These are phyloP conservation scores for Benthosema pterotum DNA, from an alignment of 2,797 vertebrate species.

Conservation along the genomic window DNA sequence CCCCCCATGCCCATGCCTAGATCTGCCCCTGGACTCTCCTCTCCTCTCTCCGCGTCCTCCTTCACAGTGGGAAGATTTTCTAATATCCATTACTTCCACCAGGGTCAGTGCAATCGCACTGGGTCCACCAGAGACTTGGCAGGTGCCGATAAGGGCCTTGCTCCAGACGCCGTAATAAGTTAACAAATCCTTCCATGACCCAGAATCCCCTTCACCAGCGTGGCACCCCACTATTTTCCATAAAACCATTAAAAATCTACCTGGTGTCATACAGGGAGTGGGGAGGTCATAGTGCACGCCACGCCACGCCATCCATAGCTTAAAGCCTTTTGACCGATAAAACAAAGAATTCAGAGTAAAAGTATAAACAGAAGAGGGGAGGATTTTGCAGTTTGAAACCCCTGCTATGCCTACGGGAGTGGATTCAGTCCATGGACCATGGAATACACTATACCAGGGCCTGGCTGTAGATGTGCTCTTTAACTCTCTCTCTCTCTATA, in stretches of 20 bases:
- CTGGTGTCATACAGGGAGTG: constrained; percentile 70
- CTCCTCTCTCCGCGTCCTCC: no score
- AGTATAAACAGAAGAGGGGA: constrained; percentile 49
- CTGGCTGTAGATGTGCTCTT: constrained; percentile 12
- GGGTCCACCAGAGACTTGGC: constrained; percentile 79
- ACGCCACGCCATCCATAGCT: constrained; percentile 49
- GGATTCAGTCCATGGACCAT: constrained; percentile 46
- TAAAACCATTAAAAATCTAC: constrained; percentile 80
- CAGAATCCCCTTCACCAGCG: constrained; percentile 77
- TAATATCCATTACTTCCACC: constrained; percentile 87
- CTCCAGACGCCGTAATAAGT: constrained; percentile 83
- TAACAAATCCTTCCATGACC: constrained; percentile 85
- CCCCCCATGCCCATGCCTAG: no score
- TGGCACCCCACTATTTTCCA: constrained; percentile 76
- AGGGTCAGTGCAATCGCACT: constrained; percentile 82
- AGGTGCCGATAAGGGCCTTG: constrained; percentile 83
- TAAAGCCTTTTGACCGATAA: constrained; percentile 50
- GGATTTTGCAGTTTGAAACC: constrained; percentile 43
- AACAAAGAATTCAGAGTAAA: constrained; percentile 47
- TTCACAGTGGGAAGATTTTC: constrained; percentile 80
- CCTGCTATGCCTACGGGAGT: constrained; percentile 46
- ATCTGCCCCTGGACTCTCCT: no score
- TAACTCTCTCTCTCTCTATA: constrained; percentile 44
- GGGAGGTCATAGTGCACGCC: constrained; percentile 47
- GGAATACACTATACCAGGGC: constrained; percentile 28